Percentiles rank a stretch among this genome's conserved stretches.
Conservation (phyloP, 2,888 invertebrate genomes). For the Baccha elongata region DNA sequence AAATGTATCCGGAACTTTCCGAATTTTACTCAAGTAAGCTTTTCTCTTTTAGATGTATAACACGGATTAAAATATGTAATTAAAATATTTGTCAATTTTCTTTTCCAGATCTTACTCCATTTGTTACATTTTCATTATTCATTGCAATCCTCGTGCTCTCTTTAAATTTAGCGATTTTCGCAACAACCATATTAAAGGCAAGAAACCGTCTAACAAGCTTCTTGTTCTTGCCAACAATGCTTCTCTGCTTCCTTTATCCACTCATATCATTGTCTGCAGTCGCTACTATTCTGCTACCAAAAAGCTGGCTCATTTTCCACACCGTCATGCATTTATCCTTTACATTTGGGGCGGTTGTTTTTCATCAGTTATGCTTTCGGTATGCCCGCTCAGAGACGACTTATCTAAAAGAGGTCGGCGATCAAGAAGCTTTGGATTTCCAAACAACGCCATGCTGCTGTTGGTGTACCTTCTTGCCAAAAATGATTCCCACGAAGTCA, state of each 20-base stretch:
- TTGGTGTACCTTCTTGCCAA: constrained; percentile 78
- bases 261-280: constrained; percentile 79
- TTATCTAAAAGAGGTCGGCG: constrained; percentile 81
- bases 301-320: constrained; percentile 79
- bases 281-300: constrained; percentile 79
- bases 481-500: constrained; percentile 77
- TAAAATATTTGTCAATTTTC: neutral
- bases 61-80: neutral
- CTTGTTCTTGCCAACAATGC: constrained; percentile 75
- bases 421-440: constrained; percentile 79
- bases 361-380: constrained; percentile 80
- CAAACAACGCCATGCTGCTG: constrained; percentile 80
- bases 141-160: constrained; percentile 77
- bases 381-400: constrained; percentile 81
- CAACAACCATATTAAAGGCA: constrained; percentile 77
- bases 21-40: constrained; percentile 79
- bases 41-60: too few species aligned
- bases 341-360: constrained; percentile 78
- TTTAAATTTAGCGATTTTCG: constrained; percentile 79
- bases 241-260: constrained; percentile 79
- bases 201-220: constrained; percentile 75
- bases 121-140: constrained; percentile 79
- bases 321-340: constrained; percentile 81
- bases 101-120: constrained; percentile 79
- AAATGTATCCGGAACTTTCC: neutral